Percentiles rank a stretch among this genome's conserved stretches.
phyloP scores from a whole-genome alignment of 2,888 invertebrate genomes.

The Stegana nigrithorax region DNA sequence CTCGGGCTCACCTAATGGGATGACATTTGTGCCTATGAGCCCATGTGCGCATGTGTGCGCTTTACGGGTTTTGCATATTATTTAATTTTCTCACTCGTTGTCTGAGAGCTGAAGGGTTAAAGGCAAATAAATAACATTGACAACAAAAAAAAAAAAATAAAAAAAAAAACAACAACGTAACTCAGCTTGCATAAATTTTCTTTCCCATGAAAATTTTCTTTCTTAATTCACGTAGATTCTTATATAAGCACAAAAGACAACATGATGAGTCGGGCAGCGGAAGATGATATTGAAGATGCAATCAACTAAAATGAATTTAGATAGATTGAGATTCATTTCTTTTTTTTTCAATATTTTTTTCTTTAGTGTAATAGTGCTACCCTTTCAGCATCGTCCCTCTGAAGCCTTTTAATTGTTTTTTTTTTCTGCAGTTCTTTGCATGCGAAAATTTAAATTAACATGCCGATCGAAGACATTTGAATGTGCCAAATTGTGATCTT shows the following conservation, averaged over 20 bases:
- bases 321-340: too few relatives aligned
- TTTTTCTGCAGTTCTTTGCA: slow-evolving; percentile 45
- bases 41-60: slow-evolving; percentile 26
- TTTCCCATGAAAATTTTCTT: slow-evolving; percentile 63
- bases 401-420: background rate
- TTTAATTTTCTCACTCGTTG: slow-evolving; percentile 58
- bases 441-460: slow-evolving; percentile 63
- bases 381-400: slow-evolving; percentile 3
- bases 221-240: too few relatives aligned
- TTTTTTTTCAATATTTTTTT: too few relatives aligned
- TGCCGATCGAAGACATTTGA: slow-evolving; percentile 13
- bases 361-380: background rate
- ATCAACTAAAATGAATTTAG: slow-evolving; percentile 62
- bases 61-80: slow-evolving; percentile 57
- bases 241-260: slow-evolving; percentile 55
- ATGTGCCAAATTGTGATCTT: background rate
- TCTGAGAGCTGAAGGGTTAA: slow-evolving; percentile 38
- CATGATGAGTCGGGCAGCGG: slow-evolving; percentile 40
- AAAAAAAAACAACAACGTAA: too few relatives aligned
- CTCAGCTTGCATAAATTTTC: slow-evolving; percentile 47
- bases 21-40: slow-evolving; percentile 49
- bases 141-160: background rate
- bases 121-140: slow-evolving; percentile 33
- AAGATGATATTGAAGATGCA: slow-evolving; percentile 61
- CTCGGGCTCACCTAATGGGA: slow-evolving; percentile 48